Evolutionary conservation across 2,888 invertebrate genomes (phyloP), one percentile per base, ranked within the genome.

Genomic region (Acleris emargana): DNA sequence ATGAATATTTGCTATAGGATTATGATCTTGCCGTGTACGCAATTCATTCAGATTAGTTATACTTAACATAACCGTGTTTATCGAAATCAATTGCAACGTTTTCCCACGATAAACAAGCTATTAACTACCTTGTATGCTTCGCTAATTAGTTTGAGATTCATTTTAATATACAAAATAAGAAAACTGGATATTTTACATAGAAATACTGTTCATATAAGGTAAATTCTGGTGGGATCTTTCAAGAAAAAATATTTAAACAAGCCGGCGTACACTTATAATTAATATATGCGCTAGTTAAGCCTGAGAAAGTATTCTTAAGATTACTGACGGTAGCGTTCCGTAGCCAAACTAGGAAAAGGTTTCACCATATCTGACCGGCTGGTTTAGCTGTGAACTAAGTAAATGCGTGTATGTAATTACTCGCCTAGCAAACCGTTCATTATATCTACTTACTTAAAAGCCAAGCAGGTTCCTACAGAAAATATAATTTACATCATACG

Each of bases 191-290:
- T 38, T 13, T 38, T 38, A 13, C 38, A 38, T 38, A 38, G 38
- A 38, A 38, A 13, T 38, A 38, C 38, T 13, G 38, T 38, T 38
- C 38, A 38, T 38, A 38, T 38, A 38, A 38, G 38, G 38, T 11
- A 13, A 11, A 11, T 5, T n/a, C 53, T 38, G 22, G 61, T 32
- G 61, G 54, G 53, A 61, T 38, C 17, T 32, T 32, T 16, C 2
- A 45, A 5, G 47, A n/a, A 61, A 54, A 54, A 38, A 61, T 61
- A 47, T 54, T n/a, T 47, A 32, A 54, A 47, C 47, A 61, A 53
- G 32, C 45, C 45, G 45, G 20, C 45, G 32, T 32, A 47, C 53
- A 45, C 47, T 45, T 47, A 7, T 45, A 20, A 17, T 45, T 22
- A 32, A 54, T 22, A 47, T 61, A 61, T 61, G 53, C 53, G 53